Percentiles rank a stretch among this genome's conserved stretches.
Evolutionary conservation across 2,797 vertebrate genomes (phyloP).

Genomic region (Scolopax bukidnonensis): DNA sequence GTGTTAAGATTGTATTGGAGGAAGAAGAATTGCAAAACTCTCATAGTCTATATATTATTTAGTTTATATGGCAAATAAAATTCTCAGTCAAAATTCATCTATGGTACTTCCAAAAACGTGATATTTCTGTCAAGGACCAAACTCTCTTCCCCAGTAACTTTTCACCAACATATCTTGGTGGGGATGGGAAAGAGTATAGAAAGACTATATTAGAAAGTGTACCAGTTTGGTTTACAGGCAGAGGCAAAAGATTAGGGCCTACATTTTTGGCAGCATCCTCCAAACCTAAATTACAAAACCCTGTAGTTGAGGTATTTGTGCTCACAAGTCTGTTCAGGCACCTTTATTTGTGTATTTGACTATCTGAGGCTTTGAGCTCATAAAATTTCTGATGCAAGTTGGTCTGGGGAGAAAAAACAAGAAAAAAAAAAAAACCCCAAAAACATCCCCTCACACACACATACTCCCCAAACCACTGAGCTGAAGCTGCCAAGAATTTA

Average conservation of each 20-base stretch:
- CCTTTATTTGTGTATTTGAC: background rate
- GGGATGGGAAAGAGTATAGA: background rate
- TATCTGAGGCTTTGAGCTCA: background rate
- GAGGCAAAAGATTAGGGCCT: background rate
- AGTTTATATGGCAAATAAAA: background rate
- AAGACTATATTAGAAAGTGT: background rate
- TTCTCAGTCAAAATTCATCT: background rate
- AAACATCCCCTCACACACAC: background rate
- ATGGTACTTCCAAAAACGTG: background rate
- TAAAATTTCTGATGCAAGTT: background rate
- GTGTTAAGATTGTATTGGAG: background rate
- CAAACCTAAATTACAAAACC: background rate
- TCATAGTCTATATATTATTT: background rate
- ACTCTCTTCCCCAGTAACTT: constrained; percentile 39
- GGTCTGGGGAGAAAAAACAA: rapidly evolving
- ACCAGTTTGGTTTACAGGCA: background rate
- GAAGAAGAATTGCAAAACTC: background rate
- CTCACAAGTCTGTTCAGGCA: background rate
- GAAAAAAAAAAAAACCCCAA: background rate
- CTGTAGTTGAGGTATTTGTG: background rate
- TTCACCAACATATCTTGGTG: constrained; percentile 3
- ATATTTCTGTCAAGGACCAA: background rate
- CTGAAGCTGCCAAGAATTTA: constrained; percentile 26
- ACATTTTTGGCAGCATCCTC: constrained; percentile 2
- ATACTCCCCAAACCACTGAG: background rate